phyloP scores from a whole-genome alignment of 2,113 vertebrate species.

The Dascyllus trimaculatus region DNA sequence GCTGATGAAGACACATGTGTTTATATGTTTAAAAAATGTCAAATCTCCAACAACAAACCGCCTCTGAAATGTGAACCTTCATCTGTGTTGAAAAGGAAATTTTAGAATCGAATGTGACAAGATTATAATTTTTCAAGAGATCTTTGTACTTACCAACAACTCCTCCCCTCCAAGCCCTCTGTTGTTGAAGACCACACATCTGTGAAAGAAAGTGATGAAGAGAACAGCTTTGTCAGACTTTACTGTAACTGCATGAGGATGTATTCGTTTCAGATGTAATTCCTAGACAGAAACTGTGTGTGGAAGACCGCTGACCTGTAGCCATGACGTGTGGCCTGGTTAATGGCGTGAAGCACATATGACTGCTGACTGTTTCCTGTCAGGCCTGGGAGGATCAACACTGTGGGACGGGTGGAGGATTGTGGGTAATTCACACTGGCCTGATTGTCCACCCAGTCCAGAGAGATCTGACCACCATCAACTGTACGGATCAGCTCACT shows the following conservation, averaged over 20 bases:
- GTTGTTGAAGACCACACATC: conserved; percentile 90
- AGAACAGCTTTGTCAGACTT: neutral
- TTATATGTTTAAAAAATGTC: no score
- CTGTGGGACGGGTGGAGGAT: conserved; percentile 81
- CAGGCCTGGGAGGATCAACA: conserved; percentile 89
- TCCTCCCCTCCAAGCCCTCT: conserved; percentile 87
- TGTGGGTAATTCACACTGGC: conserved; percentile 68
- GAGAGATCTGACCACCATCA: conserved; percentile 89
- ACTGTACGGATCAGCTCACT: conserved; percentile 85
- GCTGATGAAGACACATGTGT: no score
- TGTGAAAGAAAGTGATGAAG: conserved; percentile 49
- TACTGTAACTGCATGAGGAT: neutral
- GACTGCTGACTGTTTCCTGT: conserved; percentile 86
- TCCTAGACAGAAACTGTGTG: no score
- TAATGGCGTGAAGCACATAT: conserved; percentile 84
- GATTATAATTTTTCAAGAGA: neutral
- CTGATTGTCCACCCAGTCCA: conserved; percentile 86
- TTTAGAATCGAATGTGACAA: neutral
- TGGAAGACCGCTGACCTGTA: conserved; percentile 81
- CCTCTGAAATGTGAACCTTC: neutral
- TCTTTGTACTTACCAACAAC: conserved; percentile 83
- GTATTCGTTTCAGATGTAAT: no score
- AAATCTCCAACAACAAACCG: neutral
- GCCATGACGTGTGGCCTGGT: conserved; percentile 79
- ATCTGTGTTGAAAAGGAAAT: neutral